Base-by-base conservation (phyloP, 2,797 vertebrate species). In the Diplodus puntazzo region DNA sequence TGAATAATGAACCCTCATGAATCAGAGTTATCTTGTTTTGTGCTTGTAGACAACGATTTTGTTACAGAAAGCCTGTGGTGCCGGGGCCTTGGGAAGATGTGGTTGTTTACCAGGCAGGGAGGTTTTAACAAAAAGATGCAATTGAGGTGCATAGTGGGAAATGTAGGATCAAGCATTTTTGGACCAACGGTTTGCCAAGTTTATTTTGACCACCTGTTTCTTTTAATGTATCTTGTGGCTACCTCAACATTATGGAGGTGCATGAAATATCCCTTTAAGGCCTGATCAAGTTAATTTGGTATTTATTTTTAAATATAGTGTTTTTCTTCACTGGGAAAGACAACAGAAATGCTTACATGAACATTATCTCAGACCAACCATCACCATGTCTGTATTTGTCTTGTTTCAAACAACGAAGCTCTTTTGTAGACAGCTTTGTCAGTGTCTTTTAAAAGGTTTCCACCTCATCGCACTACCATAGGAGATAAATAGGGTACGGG, bases 401-500 rank as follows among this genome's bases (percentile, higher is more conserved):
- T 50, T 7, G 20, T 48, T 58, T 68, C n/a, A 69, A 62, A 43
- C 25, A 54, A 46, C 16, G 8, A 73, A 46, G 39, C 18, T 13
- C 14, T n/a, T 81, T 67, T 58, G n/a, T 58, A 54, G 60, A 34
- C 7, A 60, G 65, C 42, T 23, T 3, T 27, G 8, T 23, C 30
- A 7, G 2, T 52, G 52, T 64, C 5, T 53, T 66, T 30, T 46
- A 55, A 54, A 53, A 17, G 1, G 8, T 77, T 83, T 80, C 59
- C 0, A 2, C 16, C 12, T 59, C 23, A 42, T 46, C 73, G 46
- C 66, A 50, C 58, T 5, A 57, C 30, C 39, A 60, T 21, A 25
- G 66, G 59, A 62, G 69, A 80, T 55, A 72, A 80, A 80, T 30
- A 70, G 25, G 14, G 43, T 11, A 12, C 11, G 43, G 30, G 53